These are phyloP conservation scores for Harpalus rufipes DNA, from an alignment of 2,888 invertebrate genomes.

Conservation along the genomic window DNA sequence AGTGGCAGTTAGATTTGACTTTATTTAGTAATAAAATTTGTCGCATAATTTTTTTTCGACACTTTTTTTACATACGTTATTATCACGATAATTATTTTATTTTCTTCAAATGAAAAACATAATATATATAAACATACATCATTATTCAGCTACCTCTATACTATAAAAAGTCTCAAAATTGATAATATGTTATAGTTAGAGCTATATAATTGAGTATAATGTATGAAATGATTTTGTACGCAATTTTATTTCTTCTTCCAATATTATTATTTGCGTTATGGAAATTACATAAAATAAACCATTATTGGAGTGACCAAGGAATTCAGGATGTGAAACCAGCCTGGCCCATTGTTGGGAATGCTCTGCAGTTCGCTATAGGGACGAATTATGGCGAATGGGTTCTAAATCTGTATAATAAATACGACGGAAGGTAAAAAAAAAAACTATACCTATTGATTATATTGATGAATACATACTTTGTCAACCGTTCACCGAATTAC, in stretches of 20 bases:
- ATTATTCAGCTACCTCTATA: too few species aligned
- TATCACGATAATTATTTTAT: too few species aligned
- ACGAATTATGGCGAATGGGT: neutral
- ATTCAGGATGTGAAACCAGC: neutral
- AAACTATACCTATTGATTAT: neutral
- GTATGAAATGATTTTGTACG: neutral
- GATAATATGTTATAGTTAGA: too few species aligned
- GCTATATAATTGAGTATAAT: too few species aligned
- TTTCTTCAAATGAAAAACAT: too few species aligned
- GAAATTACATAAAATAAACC: constrained; percentile 8
- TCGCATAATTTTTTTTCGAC: too few species aligned
- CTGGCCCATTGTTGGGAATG: constrained; percentile 13
- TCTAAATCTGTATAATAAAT: neutral
- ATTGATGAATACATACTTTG: neutral
- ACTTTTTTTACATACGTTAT: too few species aligned
- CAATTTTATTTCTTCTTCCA: neutral
- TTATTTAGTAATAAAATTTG: too few species aligned
- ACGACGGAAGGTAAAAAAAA: neutral
- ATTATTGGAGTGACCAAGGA: constrained; percentile 7
- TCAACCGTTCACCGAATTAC: too few species aligned
- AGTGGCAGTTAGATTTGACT: too few species aligned
- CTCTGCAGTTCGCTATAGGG: neutral
- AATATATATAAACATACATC: too few species aligned
- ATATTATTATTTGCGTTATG: neutral
- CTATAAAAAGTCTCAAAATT: too few species aligned